A percentile compares a stretch with the other conserved stretches of the same genome.
Conservation (phyloP, 1,140 invertebrate species). For the Palaemon carinicauda region DNA sequence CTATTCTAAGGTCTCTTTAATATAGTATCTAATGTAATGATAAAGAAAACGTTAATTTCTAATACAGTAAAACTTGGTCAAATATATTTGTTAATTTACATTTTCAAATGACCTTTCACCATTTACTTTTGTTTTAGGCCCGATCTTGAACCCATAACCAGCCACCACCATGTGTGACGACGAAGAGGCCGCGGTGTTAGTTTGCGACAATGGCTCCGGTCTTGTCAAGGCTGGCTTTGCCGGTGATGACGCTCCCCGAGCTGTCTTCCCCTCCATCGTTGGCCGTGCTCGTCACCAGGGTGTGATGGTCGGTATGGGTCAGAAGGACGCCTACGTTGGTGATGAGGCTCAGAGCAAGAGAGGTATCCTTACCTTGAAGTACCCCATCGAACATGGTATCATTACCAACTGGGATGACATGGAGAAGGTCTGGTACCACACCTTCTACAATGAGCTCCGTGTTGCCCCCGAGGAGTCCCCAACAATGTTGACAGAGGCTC, state of each 20-base stretch:
- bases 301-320: conserved; percentile 95
- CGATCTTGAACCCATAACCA: too few species aligned
- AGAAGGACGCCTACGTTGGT: conserved; percentile 88
- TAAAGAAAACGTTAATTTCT: too few species aligned
- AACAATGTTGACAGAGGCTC: conserved; percentile 80
- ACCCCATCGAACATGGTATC: conserved; percentile 94
- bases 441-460: conserved; percentile 94
- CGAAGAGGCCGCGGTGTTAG: too few species aligned
- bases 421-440: conserved; percentile 97
- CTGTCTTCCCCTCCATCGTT: conserved; percentile 74
- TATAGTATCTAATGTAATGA: too few species aligned
- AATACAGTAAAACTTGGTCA: too few species aligned
- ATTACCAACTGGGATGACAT: conserved; percentile 89
- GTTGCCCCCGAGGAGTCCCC: conserved; percentile 94
- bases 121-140: too few species aligned
- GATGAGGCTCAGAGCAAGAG: conserved; percentile 93
- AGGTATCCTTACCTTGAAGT: conserved; percentile 90
- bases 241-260: conserved; percentile 74
- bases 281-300: conserved; percentile 70
- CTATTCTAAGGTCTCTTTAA: too few species aligned
- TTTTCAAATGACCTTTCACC: too few species aligned
- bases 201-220: conserved; percentile 71
- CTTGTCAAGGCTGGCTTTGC: conserved; percentile 76
- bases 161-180: too few species aligned
- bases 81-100: too few species aligned